A percentile compares a stretch with the other conserved stretches of the same genome.
Evolutionary conservation across 2,113 vertebrate genomes (phyloP).

Genomic region (Ciconia maguari): DNA sequence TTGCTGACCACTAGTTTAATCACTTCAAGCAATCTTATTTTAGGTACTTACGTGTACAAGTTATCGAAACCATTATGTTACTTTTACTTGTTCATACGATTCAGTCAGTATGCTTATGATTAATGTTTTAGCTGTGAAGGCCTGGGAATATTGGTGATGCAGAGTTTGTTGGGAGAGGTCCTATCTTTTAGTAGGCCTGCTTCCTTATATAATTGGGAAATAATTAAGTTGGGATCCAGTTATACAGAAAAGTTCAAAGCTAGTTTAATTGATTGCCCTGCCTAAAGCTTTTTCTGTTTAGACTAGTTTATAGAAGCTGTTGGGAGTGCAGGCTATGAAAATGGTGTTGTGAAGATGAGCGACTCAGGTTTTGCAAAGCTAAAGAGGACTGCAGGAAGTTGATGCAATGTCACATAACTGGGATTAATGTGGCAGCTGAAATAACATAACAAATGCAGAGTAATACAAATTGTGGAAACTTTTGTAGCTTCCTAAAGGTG

Average conservation of each 20-base stretch:
- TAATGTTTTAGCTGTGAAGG: not conserved
- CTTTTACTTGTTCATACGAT: not conserved
- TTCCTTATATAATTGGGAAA: not conserved
- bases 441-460: constrained; percentile 15
- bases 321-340: not conserved
- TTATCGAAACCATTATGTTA: not conserved
- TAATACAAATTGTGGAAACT: not conserved
- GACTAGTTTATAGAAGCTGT: not conserved
- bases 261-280: not conserved
- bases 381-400: not conserved
- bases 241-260: not conserved
- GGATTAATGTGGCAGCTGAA: constrained; percentile 28
- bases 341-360: not conserved
- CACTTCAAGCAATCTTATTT: not conserved
- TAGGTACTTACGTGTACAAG: not conserved
- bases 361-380: not conserved
- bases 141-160: not conserved
- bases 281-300: not conserved
- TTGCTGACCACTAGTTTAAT: not conserved
- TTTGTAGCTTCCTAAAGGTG: not conserved
- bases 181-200: not conserved
- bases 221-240: not conserved
- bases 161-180: not conserved
- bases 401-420: not conserved
- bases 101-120: not conserved